Evolutionary conservation across 2,888 invertebrate genomes (phyloP), one percentile per base, ranked within the genome.

Genomic region (Chloroclystis v-ata): DNA sequence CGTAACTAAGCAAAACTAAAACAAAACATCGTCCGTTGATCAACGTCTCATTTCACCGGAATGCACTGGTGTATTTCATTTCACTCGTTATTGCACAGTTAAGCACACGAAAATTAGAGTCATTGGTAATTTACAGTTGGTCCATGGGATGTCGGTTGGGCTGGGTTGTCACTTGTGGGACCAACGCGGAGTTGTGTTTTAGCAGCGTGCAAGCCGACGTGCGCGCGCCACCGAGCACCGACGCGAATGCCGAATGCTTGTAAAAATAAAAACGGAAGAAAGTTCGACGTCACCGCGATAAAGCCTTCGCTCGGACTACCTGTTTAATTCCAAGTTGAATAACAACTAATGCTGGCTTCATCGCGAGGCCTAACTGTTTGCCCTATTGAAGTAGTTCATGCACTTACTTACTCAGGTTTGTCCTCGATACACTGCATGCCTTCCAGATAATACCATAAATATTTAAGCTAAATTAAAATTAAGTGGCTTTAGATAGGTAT

Each of bases 211-310:
- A 39, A 35, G 12, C 14, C 47, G 58, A 64, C 86, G 85, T 82
- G 80, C 82, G 78, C 71, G 65, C 78, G 56, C 72, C 59, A 57
- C 78, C 60, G 59, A 61, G 65, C 57, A 61, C 72, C 71, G 72
- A 75, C 77, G 65, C 78, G 73, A 81, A 80, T 81, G 76, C 67
- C 74, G 57, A 52, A n/a, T 16, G 32, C 32, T 33, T 14, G 32
- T 53, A 56, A 70, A 78, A 78, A 76, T 75, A 75, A 75, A 77
- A 74, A 69, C 75, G 75, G 61, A 83, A 84, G 86, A 86, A 86
- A 86, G 77, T 76, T 75, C 71, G 70, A 77, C 78, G 79, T 78
- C 78, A 79, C 68, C 63, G 61, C 67, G 66, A 77, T 75, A 75
- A 78, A 79, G 74, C 76, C 81, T 81, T 70, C 64, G 69, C 70